These are phyloP conservation scores for Spinus pinus DNA, from an alignment of 2,797 vertebrate species.

Conservation along the genomic window DNA sequence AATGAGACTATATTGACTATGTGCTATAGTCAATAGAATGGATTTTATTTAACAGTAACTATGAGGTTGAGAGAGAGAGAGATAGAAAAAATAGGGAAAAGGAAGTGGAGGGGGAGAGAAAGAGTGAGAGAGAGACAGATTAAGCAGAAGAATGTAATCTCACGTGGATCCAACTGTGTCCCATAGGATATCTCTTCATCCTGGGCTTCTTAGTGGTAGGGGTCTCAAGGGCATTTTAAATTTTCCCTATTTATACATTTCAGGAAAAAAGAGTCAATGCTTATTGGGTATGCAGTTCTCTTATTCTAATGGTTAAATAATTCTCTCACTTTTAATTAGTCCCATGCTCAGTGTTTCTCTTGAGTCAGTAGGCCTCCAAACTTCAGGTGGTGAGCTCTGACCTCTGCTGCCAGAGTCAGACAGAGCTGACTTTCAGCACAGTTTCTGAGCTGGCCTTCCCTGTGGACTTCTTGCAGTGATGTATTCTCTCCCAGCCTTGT, in stretches of 20 bases:
- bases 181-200: neutral
- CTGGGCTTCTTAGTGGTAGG: neutral
- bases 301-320: neutral
- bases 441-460: neutral
- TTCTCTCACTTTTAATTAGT: neutral
- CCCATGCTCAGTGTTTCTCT: neutral
- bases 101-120: neutral
- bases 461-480: neutral
- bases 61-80: neutral
- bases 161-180: rapidly evolving
- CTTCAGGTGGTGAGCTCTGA: neutral
- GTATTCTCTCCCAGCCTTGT: neutral
- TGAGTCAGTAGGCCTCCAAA: too few species aligned
- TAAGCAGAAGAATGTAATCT: too few species aligned
- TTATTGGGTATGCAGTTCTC: neutral
- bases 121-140: neutral
- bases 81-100: neutral
- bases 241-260: neutral
- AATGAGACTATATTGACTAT: neutral
- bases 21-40: neutral
- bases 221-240: neutral
- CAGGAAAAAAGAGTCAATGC: neutral
- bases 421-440: neutral
- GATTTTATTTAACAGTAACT: neutral
- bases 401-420: neutral